phyloP scores from a whole-genome alignment of 1,140 invertebrate genomes.

The Bombus breviceps region DNA sequence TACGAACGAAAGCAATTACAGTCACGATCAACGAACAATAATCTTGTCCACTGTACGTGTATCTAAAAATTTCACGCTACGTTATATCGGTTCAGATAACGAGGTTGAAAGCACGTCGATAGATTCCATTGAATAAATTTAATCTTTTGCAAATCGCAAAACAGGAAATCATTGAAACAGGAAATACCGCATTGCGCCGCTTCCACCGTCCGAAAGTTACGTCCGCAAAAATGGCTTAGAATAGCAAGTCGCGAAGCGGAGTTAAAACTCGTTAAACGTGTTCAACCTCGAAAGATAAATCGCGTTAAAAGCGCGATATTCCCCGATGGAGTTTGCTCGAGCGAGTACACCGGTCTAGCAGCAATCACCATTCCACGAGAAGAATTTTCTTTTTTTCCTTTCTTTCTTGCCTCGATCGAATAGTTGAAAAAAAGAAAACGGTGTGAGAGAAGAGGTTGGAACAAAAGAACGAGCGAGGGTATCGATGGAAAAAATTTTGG shows the following conservation, averaged over 20 bases:
- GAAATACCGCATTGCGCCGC: neutral
- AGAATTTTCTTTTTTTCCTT: neutral
- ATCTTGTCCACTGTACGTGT: too few species aligned
- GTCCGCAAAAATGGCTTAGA: neutral
- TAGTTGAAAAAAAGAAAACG: neutral
- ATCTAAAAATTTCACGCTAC: too few species aligned
- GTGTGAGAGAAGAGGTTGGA: neutral
- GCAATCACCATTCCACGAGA: neutral
- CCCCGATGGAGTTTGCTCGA: neutral
- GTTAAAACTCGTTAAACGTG: conserved; percentile 23
- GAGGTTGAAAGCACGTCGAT: neutral
- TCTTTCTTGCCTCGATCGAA: neutral
- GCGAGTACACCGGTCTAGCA: neutral
- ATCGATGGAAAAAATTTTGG: neutral
- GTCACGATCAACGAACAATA: too few species aligned
- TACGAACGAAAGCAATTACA: too few species aligned
- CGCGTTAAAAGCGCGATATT: conserved; percentile 13
- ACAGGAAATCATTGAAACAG: neutral
- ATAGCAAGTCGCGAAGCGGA: neutral
- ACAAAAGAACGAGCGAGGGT: neutral
- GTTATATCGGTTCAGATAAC: too few species aligned
- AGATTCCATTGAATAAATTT: neutral
- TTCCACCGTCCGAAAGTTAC: neutral
- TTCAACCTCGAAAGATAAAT: conserved; percentile 13
- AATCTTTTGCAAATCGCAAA: neutral